Percentiles rank a stretch among this genome's conserved stretches.
These are phyloP conservation scores for Tholera decimalis DNA, from an alignment of 2,888 invertebrate genomes.

Conservation along the genomic window DNA sequence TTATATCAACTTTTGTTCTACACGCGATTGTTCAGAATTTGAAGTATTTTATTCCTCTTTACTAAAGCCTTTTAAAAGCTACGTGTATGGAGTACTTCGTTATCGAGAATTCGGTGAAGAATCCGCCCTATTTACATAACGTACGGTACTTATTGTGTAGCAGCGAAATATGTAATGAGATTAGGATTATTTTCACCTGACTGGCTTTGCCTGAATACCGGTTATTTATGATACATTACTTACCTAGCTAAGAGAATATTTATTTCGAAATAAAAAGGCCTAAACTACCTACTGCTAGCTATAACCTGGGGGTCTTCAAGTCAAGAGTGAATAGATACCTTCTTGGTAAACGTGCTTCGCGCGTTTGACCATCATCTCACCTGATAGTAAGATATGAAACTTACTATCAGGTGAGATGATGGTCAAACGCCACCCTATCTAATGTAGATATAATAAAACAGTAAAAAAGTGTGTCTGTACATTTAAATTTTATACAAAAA, in stretches of 20 bases:
- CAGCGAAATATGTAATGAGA: conserved; percentile 25
- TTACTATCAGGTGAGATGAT: too few relatives aligned
- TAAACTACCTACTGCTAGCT: too few relatives aligned
- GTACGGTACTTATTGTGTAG: conserved; percentile 24
- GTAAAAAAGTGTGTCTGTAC: too few relatives aligned
- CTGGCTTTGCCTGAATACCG: neutral
- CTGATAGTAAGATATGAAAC: too few relatives aligned
- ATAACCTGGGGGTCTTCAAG: too few relatives aligned
- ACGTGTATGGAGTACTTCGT: neutral
- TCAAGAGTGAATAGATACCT: too few relatives aligned
- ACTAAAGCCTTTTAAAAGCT: neutral
- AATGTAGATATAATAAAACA: too few relatives aligned
- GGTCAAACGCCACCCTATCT: too few relatives aligned
- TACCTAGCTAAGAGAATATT: neutral
- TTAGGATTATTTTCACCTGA: conserved; percentile 32
- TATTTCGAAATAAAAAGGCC: neutral
- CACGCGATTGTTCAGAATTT: conserved; percentile 5
- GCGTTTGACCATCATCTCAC: too few relatives aligned
- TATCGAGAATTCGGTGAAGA: conserved; percentile 5
- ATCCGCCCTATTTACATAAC: conserved; percentile 30
- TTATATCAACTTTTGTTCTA: neutral
- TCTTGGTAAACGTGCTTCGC: too few relatives aligned
- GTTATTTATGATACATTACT: neutral
- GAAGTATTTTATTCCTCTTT: neutral
- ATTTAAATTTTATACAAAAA: too few relatives aligned